A percentile compares a stretch with the other conserved stretches of the same genome.
phyloP scores from a whole-genome alignment of 2,888 invertebrate species.

The Drosophila longiperda region DNA sequence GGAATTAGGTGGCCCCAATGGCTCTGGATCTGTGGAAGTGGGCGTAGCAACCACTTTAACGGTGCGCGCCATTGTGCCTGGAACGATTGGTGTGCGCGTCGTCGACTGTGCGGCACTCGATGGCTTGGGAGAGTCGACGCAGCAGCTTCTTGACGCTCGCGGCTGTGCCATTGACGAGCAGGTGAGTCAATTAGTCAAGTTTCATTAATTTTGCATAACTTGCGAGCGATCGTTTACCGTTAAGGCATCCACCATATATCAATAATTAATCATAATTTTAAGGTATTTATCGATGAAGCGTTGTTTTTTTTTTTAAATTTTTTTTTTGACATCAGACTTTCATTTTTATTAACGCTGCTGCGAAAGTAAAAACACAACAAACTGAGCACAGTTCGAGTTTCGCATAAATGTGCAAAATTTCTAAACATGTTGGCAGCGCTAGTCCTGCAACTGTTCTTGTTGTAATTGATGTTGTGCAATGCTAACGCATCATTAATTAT shows the following conservation, averaged over 20 bases:
- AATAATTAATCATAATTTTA: slow-evolving; percentile 43
- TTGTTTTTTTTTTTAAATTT: neutral
- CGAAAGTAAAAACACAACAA: slow-evolving; percentile 43
- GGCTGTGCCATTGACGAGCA: slow-evolving; percentile 91
- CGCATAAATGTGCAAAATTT: slow-evolving; percentile 7
- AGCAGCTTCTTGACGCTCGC: slow-evolving; percentile 89
- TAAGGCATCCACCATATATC: slow-evolving; percentile 16
- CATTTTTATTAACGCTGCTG: slow-evolving; percentile 35
- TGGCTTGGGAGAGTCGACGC: slow-evolving; percentile 90
- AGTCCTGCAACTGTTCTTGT: slow-evolving; percentile 13
- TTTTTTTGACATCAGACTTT: slow-evolving; percentile 38
- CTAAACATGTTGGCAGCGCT: slow-evolving; percentile 28
- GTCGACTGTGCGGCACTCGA: slow-evolving; percentile 92
- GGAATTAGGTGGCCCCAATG: slow-evolving; percentile 87
- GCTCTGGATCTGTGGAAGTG: slow-evolving; percentile 88
- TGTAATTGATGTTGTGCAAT: slow-evolving; percentile 49
- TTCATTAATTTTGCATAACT: slow-evolving; percentile 47
- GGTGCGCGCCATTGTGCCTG: slow-evolving; percentile 86
- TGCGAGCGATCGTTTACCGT: slow-evolving; percentile 30
- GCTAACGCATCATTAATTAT: slow-evolving; percentile 71
- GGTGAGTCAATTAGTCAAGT: slow-evolving; percentile 67
- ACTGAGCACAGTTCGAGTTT: neutral
- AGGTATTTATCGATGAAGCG: slow-evolving; percentile 6
- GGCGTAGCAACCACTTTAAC: slow-evolving; percentile 89
- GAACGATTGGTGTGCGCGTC: slow-evolving; percentile 90